phyloP scores from a whole-genome alignment of 64 coral and sea anemone genomes.

The Dendrophyllia cribrosa region DNA sequence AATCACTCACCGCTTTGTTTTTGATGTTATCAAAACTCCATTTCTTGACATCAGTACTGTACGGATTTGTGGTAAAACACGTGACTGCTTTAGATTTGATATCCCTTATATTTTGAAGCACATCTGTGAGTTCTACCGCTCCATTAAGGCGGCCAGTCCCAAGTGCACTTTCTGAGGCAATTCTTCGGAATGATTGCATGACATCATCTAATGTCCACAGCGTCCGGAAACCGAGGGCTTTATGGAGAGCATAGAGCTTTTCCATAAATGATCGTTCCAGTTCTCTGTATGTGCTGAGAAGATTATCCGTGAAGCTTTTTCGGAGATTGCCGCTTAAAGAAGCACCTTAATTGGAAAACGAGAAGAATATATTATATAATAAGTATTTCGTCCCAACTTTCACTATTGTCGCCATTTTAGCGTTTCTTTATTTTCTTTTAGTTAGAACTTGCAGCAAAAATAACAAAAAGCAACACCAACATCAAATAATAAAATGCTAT shows the following conservation, averaged over 20 bases:
- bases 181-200: background rate
- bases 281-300: background rate
- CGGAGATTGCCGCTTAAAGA: background rate
- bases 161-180: background rate
- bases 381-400: too few species aligned
- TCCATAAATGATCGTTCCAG: background rate
- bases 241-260: background rate
- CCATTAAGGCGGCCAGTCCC: background rate
- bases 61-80: background rate
- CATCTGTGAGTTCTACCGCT: background rate
- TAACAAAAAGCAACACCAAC: too few species aligned
- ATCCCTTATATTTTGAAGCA: background rate
- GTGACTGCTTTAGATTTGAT: background rate
- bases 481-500: too few species aligned
- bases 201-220: background rate
- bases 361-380: too few species aligned
- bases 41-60: background rate
- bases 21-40: background rate
- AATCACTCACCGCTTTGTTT: background rate
- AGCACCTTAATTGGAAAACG: too few species aligned
- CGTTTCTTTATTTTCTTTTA: too few species aligned
- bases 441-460: too few species aligned
- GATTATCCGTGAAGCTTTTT: background rate
- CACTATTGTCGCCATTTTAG: too few species aligned
- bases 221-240: background rate